Percentiles rank a stretch among this genome's conserved stretches.
phyloP scores from a whole-genome alignment of 2,888 invertebrate species.

The Selenia dentaria region DNA sequence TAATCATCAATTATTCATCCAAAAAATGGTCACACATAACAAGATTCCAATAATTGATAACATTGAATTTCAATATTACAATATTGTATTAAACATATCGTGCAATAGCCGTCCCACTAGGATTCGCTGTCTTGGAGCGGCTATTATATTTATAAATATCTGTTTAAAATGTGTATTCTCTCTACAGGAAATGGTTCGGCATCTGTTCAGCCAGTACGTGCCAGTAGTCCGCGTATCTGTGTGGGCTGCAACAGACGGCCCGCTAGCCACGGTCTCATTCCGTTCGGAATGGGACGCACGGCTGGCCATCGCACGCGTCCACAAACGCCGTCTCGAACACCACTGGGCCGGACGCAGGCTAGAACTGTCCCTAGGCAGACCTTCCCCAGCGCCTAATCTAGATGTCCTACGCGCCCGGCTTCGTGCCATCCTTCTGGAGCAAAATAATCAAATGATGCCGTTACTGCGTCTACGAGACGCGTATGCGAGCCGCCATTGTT shows the following conservation, averaged over 20 bases:
- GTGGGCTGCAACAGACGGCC: constrained; percentile 72
- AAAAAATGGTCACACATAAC: too few relatives aligned
- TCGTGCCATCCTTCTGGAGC: constrained; percentile 89
- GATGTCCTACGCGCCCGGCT: constrained; percentile 88
- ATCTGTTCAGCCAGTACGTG: constrained; percentile 70
- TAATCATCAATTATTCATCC: too few relatives aligned
- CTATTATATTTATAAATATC: too few relatives aligned
- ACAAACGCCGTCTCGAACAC: constrained; percentile 90
- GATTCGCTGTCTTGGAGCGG: too few relatives aligned
- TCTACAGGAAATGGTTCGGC: constrained; percentile 69
- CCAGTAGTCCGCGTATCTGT: constrained; percentile 64
- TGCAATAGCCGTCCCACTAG: too few relatives aligned
- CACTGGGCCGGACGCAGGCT: constrained; percentile 88
- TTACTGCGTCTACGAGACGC: constrained; percentile 93
- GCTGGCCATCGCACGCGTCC: constrained; percentile 91
- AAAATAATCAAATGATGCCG: constrained; percentile 89
- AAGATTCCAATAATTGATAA: too few relatives aligned
- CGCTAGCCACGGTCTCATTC: constrained; percentile 89
- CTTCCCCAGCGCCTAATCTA: constrained; percentile 86
- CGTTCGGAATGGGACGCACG: constrained; percentile 89
- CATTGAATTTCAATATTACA: too few relatives aligned
- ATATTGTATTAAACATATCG: too few relatives aligned
- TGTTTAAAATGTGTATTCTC: too few relatives aligned
- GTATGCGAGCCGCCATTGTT: constrained; percentile 92
- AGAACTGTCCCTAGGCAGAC: constrained; percentile 88